Percentiles rank a stretch among this genome's conserved stretches.
Evolutionary conservation across 2,888 invertebrate genomes (phyloP).

Genomic region (Drosophila merina): DNA sequence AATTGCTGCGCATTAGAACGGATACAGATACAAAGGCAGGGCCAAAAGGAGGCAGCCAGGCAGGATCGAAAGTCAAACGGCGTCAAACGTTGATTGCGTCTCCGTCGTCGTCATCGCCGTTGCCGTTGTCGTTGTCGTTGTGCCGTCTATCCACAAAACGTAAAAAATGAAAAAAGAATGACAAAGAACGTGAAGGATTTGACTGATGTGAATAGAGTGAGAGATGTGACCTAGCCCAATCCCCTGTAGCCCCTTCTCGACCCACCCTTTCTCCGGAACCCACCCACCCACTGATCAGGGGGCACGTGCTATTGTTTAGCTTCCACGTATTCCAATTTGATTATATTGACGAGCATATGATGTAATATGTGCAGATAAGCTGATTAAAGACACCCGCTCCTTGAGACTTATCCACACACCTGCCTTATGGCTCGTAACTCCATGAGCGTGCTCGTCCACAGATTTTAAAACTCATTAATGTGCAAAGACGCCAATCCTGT

Average conservation of each 20-base stretch:
- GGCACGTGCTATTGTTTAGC: slow-evolving; percentile 50
- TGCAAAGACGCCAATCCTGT: slow-evolving; percentile 27
- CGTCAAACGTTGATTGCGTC: slow-evolving; percentile 69
- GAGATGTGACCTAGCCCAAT: slow-evolving; percentile 40
- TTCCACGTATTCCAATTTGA: slow-evolving; percentile 50
- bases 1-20: slow-evolving; percentile 69
- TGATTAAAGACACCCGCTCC: slow-evolving; percentile 35
- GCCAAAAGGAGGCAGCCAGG: slow-evolving; percentile 32
- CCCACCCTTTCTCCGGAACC: neutral
- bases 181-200: slow-evolving; percentile 43
- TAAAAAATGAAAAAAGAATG: slow-evolving; percentile 21
- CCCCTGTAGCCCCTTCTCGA: neutral
- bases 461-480: slow-evolving; percentile 68
- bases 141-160: slow-evolving; percentile 37
- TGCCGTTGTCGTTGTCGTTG: neutral
- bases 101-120: slow-evolving; percentile 4
- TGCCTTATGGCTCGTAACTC: slow-evolving; percentile 2
- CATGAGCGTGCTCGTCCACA: slow-evolving; percentile 11
- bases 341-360: slow-evolving; percentile 51
- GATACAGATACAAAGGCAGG: slow-evolving; percentile 52
- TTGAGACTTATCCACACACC: neutral
- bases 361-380: slow-evolving; percentile 65
- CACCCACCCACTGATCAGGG: slow-evolving; percentile 5
- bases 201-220: slow-evolving; percentile 49
- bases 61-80: slow-evolving; percentile 65